Evolutionary conservation across 2,797 vertebrate genomes (phyloP), one percentile per base, ranked within the genome.

Genomic region (Phylloscopus collybita): DNA sequence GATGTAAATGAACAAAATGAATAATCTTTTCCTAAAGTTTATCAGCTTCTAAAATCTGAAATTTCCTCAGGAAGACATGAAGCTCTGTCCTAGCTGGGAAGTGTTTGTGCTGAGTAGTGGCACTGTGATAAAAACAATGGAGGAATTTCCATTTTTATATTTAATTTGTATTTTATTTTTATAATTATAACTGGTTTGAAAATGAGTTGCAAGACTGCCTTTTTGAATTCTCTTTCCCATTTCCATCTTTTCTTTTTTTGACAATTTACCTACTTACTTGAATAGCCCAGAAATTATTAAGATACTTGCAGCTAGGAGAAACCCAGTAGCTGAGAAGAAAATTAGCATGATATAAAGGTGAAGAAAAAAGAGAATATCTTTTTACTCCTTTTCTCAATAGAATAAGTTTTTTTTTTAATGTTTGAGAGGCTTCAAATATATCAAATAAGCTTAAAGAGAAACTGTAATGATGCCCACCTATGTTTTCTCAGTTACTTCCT

Each of bases 401-500:
- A 81, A 60, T 64, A 54, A 29, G 5, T 45, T 60, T 0, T 44
- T 44, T 89, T 88, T 88, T 72, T 56, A 69, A 60, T 61, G 9
- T 90, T 94, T 84, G 79, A 90, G 72, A 29, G 9, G 30, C 69
- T 84, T 86, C 14, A 69, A 40, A 69, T 69, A 25, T 67, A 67
- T 79, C 16, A 30, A 80, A 36, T 78, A 67, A 86, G 6, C 19
- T 62, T 76, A 40, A 79, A 70, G 16, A 80, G 30, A 73, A 88
- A 88, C 75, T 32, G 9, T 38, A 88, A 60, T 26, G 36, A 42
- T 61, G 21, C 30, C 27, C 2, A 1, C 67, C 74, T 90, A 32
- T 53, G 27, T 86, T 92, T 93, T 73, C 38, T 73, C 26, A 64
- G 49, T 64, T 92, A 12, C 54, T 69, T 80, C 54, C 95, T 95